Evolutionary conservation across 2,888 invertebrate species (phyloP), one percentile per base, ranked within the genome.

Genomic region (Andrena dorsata): DNA sequence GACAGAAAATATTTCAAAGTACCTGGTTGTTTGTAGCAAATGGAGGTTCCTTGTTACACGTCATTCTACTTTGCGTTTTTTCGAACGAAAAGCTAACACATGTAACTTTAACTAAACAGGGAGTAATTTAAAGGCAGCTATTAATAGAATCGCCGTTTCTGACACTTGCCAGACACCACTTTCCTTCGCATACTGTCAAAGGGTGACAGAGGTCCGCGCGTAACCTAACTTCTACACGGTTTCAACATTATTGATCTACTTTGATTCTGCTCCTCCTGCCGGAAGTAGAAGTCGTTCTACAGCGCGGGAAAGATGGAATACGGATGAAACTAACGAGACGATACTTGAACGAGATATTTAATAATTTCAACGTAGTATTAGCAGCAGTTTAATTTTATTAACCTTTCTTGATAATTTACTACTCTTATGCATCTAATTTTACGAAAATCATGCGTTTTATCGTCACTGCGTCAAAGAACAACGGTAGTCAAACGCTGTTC

Each of bases 181-280:
- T 53, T 30, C 32, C 68, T 16, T 10, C 23, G 20, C 2, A n/a
- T n/a, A 23, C 35, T n/a, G 35, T 6, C 7, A 35, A 20, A 23
- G 6, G 30, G 1, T 41, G 41, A 53, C 49, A 58, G 61, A 51
- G 60, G 61, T 13, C 35, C 23, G 13, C 51, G 2, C 35, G 71
- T 75, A 80, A 82, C 82, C 80, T 71, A 71, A 61, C 82, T 75
- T 82, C 75, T 75, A 80, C 75, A 28, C 41, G 28, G 71, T 75
- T 76, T 20, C 72, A 60, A 49, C 30, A 72, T 81, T 87, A 85
- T 85, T 81, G 83, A 85, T 87, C 81, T 83, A 83, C 83, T 78
- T 74, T 68, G 73, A 82, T 82, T 75, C 76, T 82, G 72, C 56
- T 73, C 70, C 60, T 63, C 60, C 79, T 68, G 75, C 26, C 64